Evolutionary conservation across 2,797 vertebrate species (phyloP), one percentile per base, ranked within the genome.

Genomic region (Moxostoma hubbsi): DNA sequence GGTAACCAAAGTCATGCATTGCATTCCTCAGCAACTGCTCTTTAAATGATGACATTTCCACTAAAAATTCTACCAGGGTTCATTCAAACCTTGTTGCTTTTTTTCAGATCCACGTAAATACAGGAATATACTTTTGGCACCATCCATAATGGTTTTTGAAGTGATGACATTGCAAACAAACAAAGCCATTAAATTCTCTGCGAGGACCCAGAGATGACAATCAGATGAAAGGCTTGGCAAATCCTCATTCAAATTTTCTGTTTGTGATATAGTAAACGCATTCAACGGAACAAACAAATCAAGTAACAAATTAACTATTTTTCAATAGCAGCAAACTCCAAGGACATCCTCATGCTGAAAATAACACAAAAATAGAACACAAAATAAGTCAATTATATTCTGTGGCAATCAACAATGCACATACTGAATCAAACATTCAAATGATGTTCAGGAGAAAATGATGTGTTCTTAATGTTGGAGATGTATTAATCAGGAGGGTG

Each of bases 81-180:
- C 16, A 83, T 78, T 80, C 75, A 79, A 80, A 73, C 24, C n/a
- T 62, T 51, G 63, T 24, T 24, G 73, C 69, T 50, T 51, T 58
- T 64, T 77, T 18, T 15, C 46, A 68, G 45, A 51, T 78, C 73
- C 57, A 57, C 16, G 50, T 62, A 77, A 55, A 68, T 12, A 55
- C 64, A 81, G 65, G 16, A 80, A 76, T 77, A 69, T 45, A 64
- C 81, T 86, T 89, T 86, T 87, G 85, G 84, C 85, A 63, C 13
- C 16, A 12, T 66, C 46, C 74, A 64, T 61, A 66, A 73, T 10
- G 15, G 54, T 69, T 73, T 49, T 16, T 81, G 55, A 73, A 24
- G 24, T 24, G 24, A 24, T 70, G 59, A 47, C 62, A 46, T 4
- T 64, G 43, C 43, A 64, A 64, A 64, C 62, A 64, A 64, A 64